Evolutionary conservation across 2,113 vertebrate genomes (phyloP).

Genomic region (Pogonocichla stellata): DNA sequence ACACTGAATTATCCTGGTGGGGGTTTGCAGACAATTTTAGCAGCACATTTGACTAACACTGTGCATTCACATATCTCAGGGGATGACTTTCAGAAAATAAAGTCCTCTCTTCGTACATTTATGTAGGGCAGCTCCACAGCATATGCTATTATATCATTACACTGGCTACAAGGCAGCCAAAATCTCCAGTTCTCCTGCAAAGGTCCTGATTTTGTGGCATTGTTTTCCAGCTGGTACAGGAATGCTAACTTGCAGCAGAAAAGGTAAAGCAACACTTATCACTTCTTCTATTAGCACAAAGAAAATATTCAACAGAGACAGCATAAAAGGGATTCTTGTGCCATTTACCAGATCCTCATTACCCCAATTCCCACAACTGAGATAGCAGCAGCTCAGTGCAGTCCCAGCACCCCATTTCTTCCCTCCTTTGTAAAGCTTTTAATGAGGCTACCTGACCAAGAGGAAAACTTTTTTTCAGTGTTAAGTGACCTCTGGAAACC

Average conservation of each 20-base stretch:
- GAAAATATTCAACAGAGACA: not conserved
- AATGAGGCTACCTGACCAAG: not conserved
- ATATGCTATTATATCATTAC: not conserved
- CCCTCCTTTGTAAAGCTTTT: not conserved
- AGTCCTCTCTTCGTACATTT: not conserved
- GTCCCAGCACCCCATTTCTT: not conserved
- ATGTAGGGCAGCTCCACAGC: not conserved
- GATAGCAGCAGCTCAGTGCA: not conserved
- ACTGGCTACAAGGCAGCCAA: rapidly evolving
- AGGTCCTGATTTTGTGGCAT: not conserved
- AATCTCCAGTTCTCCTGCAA: not conserved
- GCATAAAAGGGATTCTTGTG: not conserved
- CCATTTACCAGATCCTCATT: not conserved
- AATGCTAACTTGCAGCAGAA: not conserved
- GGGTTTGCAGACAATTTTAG: not conserved
- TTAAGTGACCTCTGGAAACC: not conserved
- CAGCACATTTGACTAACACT: not conserved
- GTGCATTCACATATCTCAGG: not conserved
- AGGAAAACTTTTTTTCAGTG: not conserved
- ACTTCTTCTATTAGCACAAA: not conserved
- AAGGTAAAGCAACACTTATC: not conserved
- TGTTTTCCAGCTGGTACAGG: not conserved
- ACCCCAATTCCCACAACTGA: not conserved
- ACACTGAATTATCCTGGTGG: not conserved
- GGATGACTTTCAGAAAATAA: not conserved